Percentiles rank a stretch among this genome's conserved stretches.
Conservation (phyloP, 2,888 invertebrate species). For the Phaonia tiefii region DNA sequence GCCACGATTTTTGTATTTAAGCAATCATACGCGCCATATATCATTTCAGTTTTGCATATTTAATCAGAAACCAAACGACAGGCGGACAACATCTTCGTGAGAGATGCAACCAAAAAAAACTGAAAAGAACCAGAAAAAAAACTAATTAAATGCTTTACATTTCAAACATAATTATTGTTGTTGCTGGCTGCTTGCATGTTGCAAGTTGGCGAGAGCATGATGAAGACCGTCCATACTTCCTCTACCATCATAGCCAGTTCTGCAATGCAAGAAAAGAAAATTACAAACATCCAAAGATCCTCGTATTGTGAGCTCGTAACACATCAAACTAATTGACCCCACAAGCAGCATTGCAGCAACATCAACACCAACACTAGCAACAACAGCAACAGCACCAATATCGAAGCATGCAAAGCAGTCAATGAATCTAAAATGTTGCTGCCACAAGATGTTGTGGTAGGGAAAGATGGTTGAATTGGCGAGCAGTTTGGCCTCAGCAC, state of each 20-base stretch:
- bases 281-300: not conserved
- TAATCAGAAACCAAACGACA: slow-evolving; percentile 44
- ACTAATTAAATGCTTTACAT: slow-evolving; percentile 67
- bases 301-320: slow-evolving; percentile 54
- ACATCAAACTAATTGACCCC: slow-evolving; percentile 70
- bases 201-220: not conserved
- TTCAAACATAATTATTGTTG: slow-evolving; percentile 66
- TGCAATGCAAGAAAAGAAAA: not conserved
- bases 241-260: not conserved
- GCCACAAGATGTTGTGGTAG: slow-evolving; percentile 29
- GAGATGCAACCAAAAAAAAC: not conserved
- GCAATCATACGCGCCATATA: not conserved
- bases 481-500: not conserved
- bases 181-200: slow-evolving; percentile 7
- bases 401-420: slow-evolving; percentile 4
- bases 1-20: not conserved
- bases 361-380: not conserved
- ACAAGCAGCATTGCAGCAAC: slow-evolving; percentile 65
- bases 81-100: not conserved
- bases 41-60: slow-evolving; percentile 53
- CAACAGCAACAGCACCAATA: not conserved
- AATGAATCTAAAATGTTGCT: slow-evolving; percentile 39
- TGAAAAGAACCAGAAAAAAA: slow-evolving; percentile 37
- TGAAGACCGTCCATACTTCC: slow-evolving; percentile 5
- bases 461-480: not conserved